Evolutionary conservation across 64 coral and sea anemone species (phyloP).

Genomic region (Stichodactyla mertensii): DNA sequence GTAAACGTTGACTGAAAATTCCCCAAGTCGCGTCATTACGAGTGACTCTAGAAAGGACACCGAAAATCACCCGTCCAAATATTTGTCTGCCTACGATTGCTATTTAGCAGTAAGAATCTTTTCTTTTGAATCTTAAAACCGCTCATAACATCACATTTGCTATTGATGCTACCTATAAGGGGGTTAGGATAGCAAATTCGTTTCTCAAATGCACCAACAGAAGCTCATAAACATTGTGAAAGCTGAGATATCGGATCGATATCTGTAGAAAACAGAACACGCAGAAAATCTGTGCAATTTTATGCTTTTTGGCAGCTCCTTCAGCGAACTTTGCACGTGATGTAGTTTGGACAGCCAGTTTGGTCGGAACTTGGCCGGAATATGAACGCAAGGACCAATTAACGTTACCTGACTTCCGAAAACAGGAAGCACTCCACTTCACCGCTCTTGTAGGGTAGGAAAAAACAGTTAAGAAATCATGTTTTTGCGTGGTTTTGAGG

Average conservation of each 20-base stretch:
- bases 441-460: background rate
- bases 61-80: background rate
- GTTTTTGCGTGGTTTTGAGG: background rate
- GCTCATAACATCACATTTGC: too few relatives aligned
- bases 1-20: background rate
- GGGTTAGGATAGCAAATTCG: too few relatives aligned
- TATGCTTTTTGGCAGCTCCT: background rate
- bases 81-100: background rate
- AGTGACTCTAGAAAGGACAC: background rate
- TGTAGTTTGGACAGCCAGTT: background rate
- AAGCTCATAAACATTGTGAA: too few relatives aligned
- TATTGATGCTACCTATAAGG: too few relatives aligned
- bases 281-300: background rate
- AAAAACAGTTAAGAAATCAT: background rate
- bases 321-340: background rate
- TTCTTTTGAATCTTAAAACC: too few relatives aligned
- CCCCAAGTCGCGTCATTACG: background rate
- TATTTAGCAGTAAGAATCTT: too few relatives aligned
- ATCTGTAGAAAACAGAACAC: too few relatives aligned
- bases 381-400: background rate
- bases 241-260: too few relatives aligned
- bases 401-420: background rate
- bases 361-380: background rate
- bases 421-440: constrained; percentile 9
- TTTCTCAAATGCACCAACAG: too few relatives aligned